These are phyloP conservation scores for Hippocampus guttulatus DNA, from an alignment of 2,113 vertebrate genomes.

Conservation along the genomic window DNA sequence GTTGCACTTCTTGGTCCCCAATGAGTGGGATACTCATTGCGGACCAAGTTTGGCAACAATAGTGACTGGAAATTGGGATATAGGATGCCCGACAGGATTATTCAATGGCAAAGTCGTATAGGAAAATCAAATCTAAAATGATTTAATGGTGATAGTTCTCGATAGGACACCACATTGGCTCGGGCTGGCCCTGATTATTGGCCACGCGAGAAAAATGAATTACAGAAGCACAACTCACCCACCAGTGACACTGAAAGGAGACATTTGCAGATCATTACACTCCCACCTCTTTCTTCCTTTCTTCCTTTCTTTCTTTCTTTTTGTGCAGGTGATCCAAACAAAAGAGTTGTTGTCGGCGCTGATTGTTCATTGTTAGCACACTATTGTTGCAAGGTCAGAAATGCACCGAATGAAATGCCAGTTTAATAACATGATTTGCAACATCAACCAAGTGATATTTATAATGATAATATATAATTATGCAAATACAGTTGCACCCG, in stretches of 20 bases:
- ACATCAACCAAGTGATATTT: background rate
- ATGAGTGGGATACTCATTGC: too few species aligned
- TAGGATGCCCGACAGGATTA: too few species aligned
- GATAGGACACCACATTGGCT: too few species aligned
- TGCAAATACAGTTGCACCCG: background rate
- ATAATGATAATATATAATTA: background rate
- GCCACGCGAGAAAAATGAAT: background rate
- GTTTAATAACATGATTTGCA: background rate
- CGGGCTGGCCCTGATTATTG: background rate
- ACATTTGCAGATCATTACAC: background rate
- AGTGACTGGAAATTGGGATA: too few species aligned
- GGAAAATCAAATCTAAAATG: too few species aligned
- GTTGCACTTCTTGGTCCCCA: too few species aligned
- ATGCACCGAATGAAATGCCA: background rate
- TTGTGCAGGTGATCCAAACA: background rate
- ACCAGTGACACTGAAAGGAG: constrained; percentile 1
- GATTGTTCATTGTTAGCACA: background rate
- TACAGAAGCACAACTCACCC: too few species aligned
- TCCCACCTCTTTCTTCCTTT: background rate
- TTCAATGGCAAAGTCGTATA: too few species aligned
- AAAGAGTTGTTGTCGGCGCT: background rate
- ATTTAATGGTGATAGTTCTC: too few species aligned
- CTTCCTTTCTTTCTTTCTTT: background rate
- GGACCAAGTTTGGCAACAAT: too few species aligned
- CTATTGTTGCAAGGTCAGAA: background rate